Evolutionary conservation across 2,888 invertebrate genomes (phyloP).

Genomic region (Hydrotaea cyrtoneurina): DNA sequence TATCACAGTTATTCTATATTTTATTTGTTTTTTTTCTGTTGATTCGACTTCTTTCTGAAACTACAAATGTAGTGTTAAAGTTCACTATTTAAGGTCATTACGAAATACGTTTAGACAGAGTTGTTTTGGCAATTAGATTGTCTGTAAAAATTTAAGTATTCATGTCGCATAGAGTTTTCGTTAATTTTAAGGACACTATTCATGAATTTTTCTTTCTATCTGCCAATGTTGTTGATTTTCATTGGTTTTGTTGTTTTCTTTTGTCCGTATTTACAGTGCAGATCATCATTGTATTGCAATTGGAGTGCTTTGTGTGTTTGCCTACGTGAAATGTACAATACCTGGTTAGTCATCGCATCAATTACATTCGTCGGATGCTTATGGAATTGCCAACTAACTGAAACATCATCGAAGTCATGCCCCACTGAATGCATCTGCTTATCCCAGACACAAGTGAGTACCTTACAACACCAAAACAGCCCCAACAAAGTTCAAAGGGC

Average conservation of each 20-base stretch:
- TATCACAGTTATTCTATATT: no score
- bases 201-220: background rate
- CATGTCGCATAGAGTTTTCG: background rate
- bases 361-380: constrained; percentile 80
- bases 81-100: no score
- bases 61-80: no score
- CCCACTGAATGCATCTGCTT: constrained; percentile 92
- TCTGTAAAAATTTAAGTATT: no score
- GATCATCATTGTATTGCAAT: constrained; percentile 61
- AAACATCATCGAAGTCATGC: constrained; percentile 84
- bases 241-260: constrained; percentile 26
- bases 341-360: constrained; percentile 80
- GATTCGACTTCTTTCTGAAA: no score
- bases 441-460: constrained; percentile 90
- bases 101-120: no score
- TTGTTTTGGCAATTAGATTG: no score
- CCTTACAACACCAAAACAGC: background rate
- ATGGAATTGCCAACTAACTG: constrained; percentile 80
- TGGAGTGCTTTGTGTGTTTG: constrained; percentile 61
- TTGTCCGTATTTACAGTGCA: constrained; percentile 43
- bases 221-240: constrained; percentile 2
- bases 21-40: no score
- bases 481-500: constrained; percentile 30
- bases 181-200: background rate
- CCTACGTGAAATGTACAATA: constrained; percentile 81